Base-by-base conservation (phyloP, 1,140 invertebrate species). In the Branchinecta lindahli region DNA sequence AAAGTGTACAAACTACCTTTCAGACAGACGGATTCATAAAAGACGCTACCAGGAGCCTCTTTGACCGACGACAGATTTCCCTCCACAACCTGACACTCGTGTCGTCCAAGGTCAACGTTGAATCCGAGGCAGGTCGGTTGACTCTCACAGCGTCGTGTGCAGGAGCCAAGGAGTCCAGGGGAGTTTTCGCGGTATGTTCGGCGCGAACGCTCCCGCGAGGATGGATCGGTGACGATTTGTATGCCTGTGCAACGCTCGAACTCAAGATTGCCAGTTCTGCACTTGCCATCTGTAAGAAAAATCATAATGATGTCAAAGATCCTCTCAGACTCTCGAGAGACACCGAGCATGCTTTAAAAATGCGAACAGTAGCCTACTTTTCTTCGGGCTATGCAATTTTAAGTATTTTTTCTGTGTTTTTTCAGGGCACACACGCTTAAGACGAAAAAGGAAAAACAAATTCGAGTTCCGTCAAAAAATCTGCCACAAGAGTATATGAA, bases 21-120 rank as follows among this genome's bases (percentile, higher is more conserved):
- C 3, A 81, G 72, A 67, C 81, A 82, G 68, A 81, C 76, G 45
- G 77, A 78, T 73, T 82, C 81, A 73, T 81, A 82, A 73, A 79
- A 82, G 8, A 78, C 77, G 33, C 79, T 77, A 12, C 80, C 80
- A 33, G 77, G 74, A 2, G 77, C 75, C 75, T 44, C 75, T 72
- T 0, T 75, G 70, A 18, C 75, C 73, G 10, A 73, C 73, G 18
- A 74, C 74, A 66, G 77, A 15, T 74, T 76, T 66, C 76, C 76
- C 44, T 77, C 76, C 12, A 80, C 67, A 65, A 78, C 77, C 20
- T 77, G 76, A 74, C 80, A 82, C 46, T 81, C 78, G 68, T 78
- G 78, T 47, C 77, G 72, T 33, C 78, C 76, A 73, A 82, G 81
- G 70, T 82, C 79, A 52, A 81, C 70, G 67, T 80, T 80, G 71